Conservation (phyloP, 2,113 vertebrate species). For the Prinia subflava region DNA sequence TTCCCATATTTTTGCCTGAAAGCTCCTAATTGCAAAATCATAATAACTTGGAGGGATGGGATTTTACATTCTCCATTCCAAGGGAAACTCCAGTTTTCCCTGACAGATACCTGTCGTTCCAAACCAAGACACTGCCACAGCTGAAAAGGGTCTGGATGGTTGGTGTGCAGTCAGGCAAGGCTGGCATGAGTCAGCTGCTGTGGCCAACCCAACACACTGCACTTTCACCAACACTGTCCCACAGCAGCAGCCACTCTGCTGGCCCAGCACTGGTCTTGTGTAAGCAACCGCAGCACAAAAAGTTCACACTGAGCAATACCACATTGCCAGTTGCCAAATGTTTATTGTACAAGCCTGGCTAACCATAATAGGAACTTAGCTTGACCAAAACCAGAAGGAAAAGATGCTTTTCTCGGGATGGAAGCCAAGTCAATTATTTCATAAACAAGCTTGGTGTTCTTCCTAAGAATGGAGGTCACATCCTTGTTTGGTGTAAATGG, state of each 20-base stretch:
- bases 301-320: neutral
- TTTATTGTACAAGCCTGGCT: constrained; percentile 12
- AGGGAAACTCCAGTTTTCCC: too few relatives aligned
- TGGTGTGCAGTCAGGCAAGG: neutral
- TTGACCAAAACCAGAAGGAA: neutral
- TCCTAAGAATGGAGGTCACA: neutral
- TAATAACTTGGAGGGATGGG: too few relatives aligned
- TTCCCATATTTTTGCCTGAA: too few relatives aligned
- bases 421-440: constrained; percentile 4
- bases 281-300: neutral
- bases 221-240: neutral
- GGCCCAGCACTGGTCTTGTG: neutral
- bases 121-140: neutral
- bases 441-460: neutral
- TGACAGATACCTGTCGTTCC: too few relatives aligned
- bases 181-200: neutral
- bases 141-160: neutral
- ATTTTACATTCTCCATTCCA: too few relatives aligned
- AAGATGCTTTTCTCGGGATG: neutral
- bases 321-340: neutral
- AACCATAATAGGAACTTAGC: constrained; percentile 24
- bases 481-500: neutral
- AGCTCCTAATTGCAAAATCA: too few relatives aligned
- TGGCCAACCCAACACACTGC: neutral
- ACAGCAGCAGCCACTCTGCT: neutral